A percentile compares a stretch with the other conserved stretches of the same genome.
Conservation (phyloP, 92 coral and sea anemone species). For the Phymanthus crucifer region DNA sequence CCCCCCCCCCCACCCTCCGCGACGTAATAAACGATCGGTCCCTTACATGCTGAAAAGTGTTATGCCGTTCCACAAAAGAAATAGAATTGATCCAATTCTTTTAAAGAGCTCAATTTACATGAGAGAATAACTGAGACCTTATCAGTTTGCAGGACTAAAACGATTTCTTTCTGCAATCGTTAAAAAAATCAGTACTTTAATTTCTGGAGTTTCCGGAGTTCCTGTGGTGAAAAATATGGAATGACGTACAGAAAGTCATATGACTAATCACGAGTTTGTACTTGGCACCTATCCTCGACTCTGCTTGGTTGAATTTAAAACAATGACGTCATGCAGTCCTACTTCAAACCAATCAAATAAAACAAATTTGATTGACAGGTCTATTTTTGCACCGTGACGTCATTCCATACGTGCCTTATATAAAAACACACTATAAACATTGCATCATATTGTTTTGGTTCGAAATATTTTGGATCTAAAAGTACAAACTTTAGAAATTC, state of each 20-base stretch:
- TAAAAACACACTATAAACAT: constrained; percentile 25
- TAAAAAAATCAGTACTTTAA: not conserved
- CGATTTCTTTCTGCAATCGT: no score
- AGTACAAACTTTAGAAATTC: not conserved
- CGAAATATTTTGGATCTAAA: constrained; percentile 22
- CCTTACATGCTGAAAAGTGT: no score
- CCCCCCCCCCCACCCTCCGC: no score
- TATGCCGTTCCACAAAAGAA: no score
- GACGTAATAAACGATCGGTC: no score
- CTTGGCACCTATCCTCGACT: not conserved
- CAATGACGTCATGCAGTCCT: not conserved
- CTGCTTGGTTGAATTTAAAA: constrained; percentile 11
- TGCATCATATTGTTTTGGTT: constrained; percentile 95
- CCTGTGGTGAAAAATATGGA: not conserved
- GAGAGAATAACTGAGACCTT: no score
- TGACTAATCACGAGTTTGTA: constrained; percentile 27
- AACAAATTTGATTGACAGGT: constrained; percentile 1
- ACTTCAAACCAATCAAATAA: constrained; percentile 5
- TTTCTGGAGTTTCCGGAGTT: not conserved
- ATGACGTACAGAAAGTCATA: constrained; percentile 10
- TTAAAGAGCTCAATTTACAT: no score
- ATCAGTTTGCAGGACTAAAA: no score
- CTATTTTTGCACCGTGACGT: not conserved
- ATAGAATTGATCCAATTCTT: no score
- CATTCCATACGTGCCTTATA: constrained; percentile 4